These are phyloP conservation scores for Nibea coibor DNA, from an alignment of 2,113 vertebrate genomes.

Conservation along the genomic window DNA sequence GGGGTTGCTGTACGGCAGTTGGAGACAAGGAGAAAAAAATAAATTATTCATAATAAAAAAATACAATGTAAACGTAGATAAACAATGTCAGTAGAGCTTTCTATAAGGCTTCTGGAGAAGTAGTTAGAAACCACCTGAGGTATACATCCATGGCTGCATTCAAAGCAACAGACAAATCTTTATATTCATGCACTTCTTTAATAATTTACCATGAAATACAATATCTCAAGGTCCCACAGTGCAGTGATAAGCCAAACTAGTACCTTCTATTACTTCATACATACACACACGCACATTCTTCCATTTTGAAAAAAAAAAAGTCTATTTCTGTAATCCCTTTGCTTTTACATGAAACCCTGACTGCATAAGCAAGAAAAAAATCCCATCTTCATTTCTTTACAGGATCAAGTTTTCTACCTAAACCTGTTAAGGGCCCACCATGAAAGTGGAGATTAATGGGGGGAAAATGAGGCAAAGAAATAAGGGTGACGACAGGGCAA, in stretches of 20 bases:
- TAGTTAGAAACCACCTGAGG: slow-evolving; percentile 12
- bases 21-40: background rate
- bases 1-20: background rate
- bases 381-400: slow-evolving; percentile 46
- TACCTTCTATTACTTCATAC: background rate
- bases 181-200: slow-evolving; percentile 39
- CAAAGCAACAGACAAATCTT: slow-evolving; percentile 27
- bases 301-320: slow-evolving; percentile 32
- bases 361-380: slow-evolving; percentile 32
- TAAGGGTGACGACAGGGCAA: background rate
- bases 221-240: slow-evolving; percentile 36
- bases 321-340: slow-evolving; percentile 64
- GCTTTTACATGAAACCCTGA: slow-evolving; percentile 53
- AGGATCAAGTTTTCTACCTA: slow-evolving; percentile 55
- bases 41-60: too few relatives aligned
- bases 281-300: background rate
- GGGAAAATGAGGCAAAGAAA: slow-evolving; percentile 25
- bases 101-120: background rate
- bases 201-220: slow-evolving; percentile 21
- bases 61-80: background rate
- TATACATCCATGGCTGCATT: background rate
- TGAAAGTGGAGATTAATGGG: slow-evolving; percentile 62
- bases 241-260: slow-evolving; percentile 42
- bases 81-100: background rate
- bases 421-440: slow-evolving; percentile 59